Conservation (phyloP, 2,888 invertebrate species). For the Creontiades dilutus region DNA sequence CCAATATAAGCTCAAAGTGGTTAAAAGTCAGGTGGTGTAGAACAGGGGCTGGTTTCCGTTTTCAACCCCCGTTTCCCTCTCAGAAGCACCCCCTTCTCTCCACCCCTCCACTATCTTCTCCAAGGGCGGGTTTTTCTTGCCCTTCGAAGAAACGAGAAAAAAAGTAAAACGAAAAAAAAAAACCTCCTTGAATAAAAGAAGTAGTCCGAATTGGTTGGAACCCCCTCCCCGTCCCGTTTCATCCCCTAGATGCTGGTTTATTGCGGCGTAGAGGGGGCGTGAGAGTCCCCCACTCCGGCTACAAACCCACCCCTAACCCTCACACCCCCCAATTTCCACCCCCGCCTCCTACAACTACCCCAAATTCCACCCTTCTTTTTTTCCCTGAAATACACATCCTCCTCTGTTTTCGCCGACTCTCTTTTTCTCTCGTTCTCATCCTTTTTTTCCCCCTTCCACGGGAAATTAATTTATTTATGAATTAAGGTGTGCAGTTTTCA, state of each 20-base stretch:
- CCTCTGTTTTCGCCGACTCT: constrained; percentile 12
- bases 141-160: constrained; percentile 23
- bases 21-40: background rate
- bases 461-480: constrained; percentile 72
- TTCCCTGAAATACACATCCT: background rate
- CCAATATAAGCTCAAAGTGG: background rate
- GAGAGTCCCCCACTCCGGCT: background rate
- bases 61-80: background rate
- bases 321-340: too few species aligned
- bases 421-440: constrained; percentile 30
- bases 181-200: constrained; percentile 71
- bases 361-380: constrained; percentile 11
- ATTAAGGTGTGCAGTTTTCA: constrained; percentile 71
- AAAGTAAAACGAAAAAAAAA: constrained; percentile 26
- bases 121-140: background rate
- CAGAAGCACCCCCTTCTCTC: background rate
- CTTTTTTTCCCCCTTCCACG: background rate
- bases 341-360: too few species aligned
- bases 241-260: constrained; percentile 49
- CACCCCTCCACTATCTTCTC: background rate
- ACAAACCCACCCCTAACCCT: background rate
- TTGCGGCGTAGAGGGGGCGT: constrained; percentile 21
- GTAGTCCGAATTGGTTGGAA: constrained; percentile 69
- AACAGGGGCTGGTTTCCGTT: background rate
- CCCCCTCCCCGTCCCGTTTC: constrained; percentile 1